phyloP scores from a whole-genome alignment of 2,888 invertebrate species.

The Trichogramma dendrolimi region DNA sequence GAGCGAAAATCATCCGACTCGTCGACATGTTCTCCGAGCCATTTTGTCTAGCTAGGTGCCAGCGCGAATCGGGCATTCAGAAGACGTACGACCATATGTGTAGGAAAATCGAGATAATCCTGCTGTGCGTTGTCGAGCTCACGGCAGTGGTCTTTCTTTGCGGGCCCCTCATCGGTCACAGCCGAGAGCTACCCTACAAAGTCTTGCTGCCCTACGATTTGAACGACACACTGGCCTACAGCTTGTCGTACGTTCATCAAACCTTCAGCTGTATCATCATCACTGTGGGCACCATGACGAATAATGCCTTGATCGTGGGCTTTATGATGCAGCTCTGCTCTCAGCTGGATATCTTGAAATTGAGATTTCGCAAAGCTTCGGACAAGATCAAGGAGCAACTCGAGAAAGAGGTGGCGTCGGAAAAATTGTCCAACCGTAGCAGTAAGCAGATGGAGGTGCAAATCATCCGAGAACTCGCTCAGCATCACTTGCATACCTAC shows the following conservation, averaged over 20 bases:
- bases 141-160: not conserved
- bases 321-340: slow-evolving; percentile 24
- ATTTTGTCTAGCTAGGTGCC: slow-evolving; percentile 8
- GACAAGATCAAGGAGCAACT: no score
- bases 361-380: not conserved
- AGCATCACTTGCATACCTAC: slow-evolving; percentile 13
- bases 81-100: slow-evolving; percentile 8
- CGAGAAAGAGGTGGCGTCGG: no score
- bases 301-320: slow-evolving; percentile 18
- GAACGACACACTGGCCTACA: not conserved
- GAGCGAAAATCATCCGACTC: slow-evolving; percentile 10
- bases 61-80: slow-evolving; percentile 9
- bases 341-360: slow-evolving; percentile 21
- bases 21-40: slow-evolving; percentile 15
- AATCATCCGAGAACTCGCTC: not conserved
- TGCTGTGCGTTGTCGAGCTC: slow-evolving; percentile 6
- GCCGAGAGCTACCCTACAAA: slow-evolving; percentile 9
- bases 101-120: slow-evolving; percentile 10
- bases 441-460: not conserved
- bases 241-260: slow-evolving; percentile 15
- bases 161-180: not conserved
- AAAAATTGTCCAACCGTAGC: no score
- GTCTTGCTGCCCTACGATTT: slow-evolving; percentile 15
- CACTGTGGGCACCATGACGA: slow-evolving; percentile 17
- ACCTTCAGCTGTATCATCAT: slow-evolving; percentile 1